Percentiles rank a stretch among this genome's conserved stretches.
Evolutionary conservation across 2,888 invertebrate genomes (phyloP).

Genomic region (Meiosimyza platycephala): DNA sequence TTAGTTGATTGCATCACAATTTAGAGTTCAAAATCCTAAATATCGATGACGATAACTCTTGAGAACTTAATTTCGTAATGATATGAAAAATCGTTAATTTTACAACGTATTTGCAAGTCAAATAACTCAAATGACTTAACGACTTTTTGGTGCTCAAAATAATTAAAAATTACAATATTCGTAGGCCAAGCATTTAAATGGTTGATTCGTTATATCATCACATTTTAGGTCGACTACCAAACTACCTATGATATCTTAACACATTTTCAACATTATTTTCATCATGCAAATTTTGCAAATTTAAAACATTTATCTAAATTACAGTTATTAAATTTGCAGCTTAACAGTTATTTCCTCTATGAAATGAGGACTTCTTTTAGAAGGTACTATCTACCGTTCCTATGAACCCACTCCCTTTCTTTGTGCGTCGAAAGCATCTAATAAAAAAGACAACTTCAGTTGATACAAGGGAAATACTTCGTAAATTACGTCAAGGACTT

Average conservation of each 20-base stretch:
- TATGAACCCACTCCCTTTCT: not conserved
- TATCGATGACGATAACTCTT: no score
- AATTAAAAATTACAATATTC: no score
- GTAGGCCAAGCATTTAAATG: no score
- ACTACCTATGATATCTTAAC: not conserved
- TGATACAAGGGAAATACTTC: slow-evolving; percentile 28
- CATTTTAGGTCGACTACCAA: no score
- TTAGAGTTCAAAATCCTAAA: no score
- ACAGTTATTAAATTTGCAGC: slow-evolving; percentile 36
- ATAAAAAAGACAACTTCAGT: slow-evolving; percentile 7
- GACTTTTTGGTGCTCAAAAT: no score
- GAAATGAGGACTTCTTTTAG: not conserved
- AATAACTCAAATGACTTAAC: no score
- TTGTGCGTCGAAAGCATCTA: not conserved
- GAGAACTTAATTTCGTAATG: no score
- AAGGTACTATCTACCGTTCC: not conserved
- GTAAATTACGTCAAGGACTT: slow-evolving; percentile 29
- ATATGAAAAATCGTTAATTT: no score
- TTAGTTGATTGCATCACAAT: no score
- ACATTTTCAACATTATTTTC: not conserved
- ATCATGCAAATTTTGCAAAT: not conserved
- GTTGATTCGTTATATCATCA: no score
- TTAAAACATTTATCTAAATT: slow-evolving; percentile 34
- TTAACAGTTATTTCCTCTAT: slow-evolving; percentile 15
- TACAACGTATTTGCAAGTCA: no score